Evolutionary conservation across 1,140 invertebrate genomes (phyloP).

Genomic region (Drosophila pandora): DNA sequence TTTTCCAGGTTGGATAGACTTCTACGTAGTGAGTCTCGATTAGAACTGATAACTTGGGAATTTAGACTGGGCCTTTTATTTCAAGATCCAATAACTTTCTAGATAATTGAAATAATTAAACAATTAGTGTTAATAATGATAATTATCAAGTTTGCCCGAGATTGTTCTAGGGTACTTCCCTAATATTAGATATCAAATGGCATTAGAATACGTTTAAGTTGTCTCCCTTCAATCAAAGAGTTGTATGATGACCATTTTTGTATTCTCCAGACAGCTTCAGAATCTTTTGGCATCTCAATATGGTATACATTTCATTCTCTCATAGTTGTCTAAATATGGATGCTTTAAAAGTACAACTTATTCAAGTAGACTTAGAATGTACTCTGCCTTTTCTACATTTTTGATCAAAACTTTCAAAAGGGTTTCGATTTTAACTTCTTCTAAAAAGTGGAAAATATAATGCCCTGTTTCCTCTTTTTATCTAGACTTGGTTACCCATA

Average conservation of each 20-base stretch:
- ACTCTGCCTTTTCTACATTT: no score
- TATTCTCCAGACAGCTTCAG: no score
- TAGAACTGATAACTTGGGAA: neutral
- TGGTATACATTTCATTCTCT: no score
- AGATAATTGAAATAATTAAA: neutral
- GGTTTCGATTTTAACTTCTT: no score
- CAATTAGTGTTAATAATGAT: neutral
- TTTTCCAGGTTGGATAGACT: neutral
- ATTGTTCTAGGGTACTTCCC: neutral
- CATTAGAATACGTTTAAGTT: neutral
- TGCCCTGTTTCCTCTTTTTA: no score
- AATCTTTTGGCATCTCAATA: no score
- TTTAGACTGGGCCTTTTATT: neutral
- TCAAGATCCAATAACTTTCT: neutral
- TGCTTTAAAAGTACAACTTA: no score
- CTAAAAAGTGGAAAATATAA: neutral
- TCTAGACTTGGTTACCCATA: no score
- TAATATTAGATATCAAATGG: neutral
- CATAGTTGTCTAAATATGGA: no score
- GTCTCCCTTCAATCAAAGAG: neutral
- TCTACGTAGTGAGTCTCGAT: neutral
- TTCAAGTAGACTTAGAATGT: no score
- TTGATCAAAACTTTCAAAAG: no score
- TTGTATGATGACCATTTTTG: neutral
- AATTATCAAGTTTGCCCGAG: neutral